Evolutionary conservation across 2,888 invertebrate species (phyloP).

Genomic region (Pyrgus malvae): DNA sequence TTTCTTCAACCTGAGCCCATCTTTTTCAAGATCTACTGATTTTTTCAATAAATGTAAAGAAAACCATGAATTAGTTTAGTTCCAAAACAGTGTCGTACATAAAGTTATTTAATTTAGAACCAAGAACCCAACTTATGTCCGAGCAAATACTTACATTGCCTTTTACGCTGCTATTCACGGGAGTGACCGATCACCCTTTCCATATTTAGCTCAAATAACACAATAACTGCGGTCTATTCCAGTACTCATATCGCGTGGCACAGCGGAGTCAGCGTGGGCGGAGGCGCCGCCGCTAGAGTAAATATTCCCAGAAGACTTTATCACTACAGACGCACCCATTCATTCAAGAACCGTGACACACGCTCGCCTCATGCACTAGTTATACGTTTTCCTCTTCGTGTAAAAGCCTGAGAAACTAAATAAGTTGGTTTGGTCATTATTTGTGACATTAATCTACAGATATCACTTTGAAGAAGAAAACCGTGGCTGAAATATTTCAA

Average conservation of each 20-base stretch:
- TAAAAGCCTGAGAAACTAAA: constrained; percentile 40
- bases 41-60: too few relatives aligned
- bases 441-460: constrained; percentile 40
- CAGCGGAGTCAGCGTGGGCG: constrained; percentile 44
- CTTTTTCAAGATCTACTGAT: too few relatives aligned
- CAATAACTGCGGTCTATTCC: constrained; percentile 24
- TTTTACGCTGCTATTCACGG: constrained; percentile 8
- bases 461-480: constrained; percentile 3
- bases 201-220: constrained; percentile 25
- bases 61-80: too few relatives aligned
- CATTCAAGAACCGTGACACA: constrained; percentile 62
- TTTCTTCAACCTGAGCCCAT: too few relatives aligned
- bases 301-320: constrained; percentile 69
- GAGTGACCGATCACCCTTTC: constrained; percentile 25
- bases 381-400: constrained; percentile 37
- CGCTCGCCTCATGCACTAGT: constrained; percentile 38
- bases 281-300: constrained; percentile 64
- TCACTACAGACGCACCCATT: constrained; percentile 58
- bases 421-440: constrained; percentile 47
- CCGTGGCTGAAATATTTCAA: constrained; percentile 11
- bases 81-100: too few relatives aligned
- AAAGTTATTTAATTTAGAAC: neutral
- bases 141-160: neutral
- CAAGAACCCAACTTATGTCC: neutral
- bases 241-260: constrained; percentile 25